Evolutionary conservation across 2,113 vertebrate genomes (phyloP), one percentile per base, ranked within the genome.

Genomic region (Neoarius graeffei): DNA sequence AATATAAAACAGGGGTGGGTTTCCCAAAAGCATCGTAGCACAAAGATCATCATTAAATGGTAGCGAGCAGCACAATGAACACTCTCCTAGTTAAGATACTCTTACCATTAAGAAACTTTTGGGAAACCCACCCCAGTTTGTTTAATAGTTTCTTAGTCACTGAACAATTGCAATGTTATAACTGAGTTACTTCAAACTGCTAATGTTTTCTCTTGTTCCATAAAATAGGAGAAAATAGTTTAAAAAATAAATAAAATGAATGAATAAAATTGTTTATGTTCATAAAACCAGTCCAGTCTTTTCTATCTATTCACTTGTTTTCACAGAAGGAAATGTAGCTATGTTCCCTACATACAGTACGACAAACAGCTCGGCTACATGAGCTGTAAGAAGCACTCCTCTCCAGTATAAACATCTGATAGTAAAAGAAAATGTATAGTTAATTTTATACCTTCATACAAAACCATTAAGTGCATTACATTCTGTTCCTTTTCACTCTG

Each of bases 401-500:
- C 56, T 27, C 56, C 77, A 13, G 11, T 54, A 54, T 81, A 50
- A 48, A 56, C 52, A 11, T 73, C 27, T 87, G 64, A 57, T 35
- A 81, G 52, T 25, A 54, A 87, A 42, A 48, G 30, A 82, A 23
- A 71, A 50, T 50, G 42, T 52, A 76, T 17, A 71, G 66, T 57
- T 10, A 2, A 81, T 69, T 81, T 86, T 80, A 56, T 56, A 54
- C 50, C 50, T 54, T 54, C 25, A n/a, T 57, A 56, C 25, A 86
- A 79, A 86, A 60, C 23, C 64, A 67, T 81, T 86, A 57, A n/a
- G 48, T 19, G 30, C 59, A 57, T 79, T 85, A 42, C 64, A 82
- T 88, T 84, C 52, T 57, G 42, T 69, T 80, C 42, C 60, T 73
- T 73, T 42, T 56, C 15, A 0, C 57, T 81, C 27, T 60, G 81